These are phyloP conservation scores for Sylvietta virens DNA, from an alignment of 2,113 vertebrate species.

Conservation along the genomic window DNA sequence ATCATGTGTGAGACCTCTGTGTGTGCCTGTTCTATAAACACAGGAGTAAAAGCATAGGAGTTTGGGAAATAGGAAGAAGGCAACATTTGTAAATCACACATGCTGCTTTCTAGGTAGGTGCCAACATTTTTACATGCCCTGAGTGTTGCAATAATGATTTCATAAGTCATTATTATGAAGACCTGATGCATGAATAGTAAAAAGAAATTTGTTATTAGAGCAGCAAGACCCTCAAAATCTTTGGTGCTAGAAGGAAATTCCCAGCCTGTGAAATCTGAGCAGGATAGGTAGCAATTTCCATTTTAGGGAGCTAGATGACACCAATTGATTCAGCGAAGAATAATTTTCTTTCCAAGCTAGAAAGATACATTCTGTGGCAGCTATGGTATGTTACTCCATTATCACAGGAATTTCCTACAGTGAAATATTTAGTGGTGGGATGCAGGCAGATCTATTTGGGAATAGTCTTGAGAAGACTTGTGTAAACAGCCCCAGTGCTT, in stretches of 20 bases:
- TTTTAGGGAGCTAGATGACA: background rate
- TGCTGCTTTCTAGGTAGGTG: background rate
- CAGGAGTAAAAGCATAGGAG: background rate
- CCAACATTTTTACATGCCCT: background rate
- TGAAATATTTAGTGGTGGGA: background rate
- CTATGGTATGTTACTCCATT: background rate
- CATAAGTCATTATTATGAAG: background rate
- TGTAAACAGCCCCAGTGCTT: rapidly evolving
- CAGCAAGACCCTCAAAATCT: background rate
- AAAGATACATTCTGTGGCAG: background rate
- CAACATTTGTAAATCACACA: background rate
- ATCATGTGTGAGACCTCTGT: background rate
- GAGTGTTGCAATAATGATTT: background rate
- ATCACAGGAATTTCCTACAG: background rate
- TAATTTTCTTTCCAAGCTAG: constrained; percentile 2
- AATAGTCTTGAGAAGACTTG: background rate
- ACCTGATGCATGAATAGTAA: background rate
- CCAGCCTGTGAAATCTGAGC: background rate
- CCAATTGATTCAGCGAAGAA: background rate
- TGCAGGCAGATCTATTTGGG: background rate
- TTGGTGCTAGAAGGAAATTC: background rate
- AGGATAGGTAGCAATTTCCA: background rate
- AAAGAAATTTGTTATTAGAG: background rate
- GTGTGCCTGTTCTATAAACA: background rate
- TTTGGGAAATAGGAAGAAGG: background rate